Base-by-base conservation (phyloP, 2,888 invertebrate genomes). In the Melanostoma mellinum region DNA sequence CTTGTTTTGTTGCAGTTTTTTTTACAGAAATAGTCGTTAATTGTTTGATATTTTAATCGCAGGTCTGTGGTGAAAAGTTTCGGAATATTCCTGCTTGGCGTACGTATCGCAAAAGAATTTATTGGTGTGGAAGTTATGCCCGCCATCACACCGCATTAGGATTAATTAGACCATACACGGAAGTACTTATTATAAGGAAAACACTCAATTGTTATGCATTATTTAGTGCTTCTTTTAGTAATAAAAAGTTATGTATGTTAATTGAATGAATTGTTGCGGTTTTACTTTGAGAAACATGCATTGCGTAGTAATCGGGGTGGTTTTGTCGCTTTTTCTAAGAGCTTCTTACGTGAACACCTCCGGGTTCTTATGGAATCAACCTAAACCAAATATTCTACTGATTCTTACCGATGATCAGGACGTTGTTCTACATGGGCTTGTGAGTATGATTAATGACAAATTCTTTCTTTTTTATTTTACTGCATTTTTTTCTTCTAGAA, bases 381-480 rank as follows among this genome's bases (percentile, higher is more conserved):
- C 74, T 4, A 77, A 78, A 42, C 94, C 95, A 36, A 97, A 97
- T 91, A 94, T 97, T 88, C 92, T 97, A 55, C 88, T 97, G 46
- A 92, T 97, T 86, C 88, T 97, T 65, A 96, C 96, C 0, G 97
- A 98, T 89, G 97, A 97, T 91, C 97, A 97, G 90, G 97, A 97
- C 92, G 92, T 94, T 3, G 91, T 93, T n/a, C 91, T 97, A 60
- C 94, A 95, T 89, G 95, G 96, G 63, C 93, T 96, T 94, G 95
- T 96, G 93, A 93, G 93, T 92, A 55, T 10, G 2, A 10, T 42
- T 8, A 42, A 8, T 4, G n/a, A 8, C 3, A 42, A n/a, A 42
- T 3, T 8, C 42, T 8, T n/a, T n/a, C n/a, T 3, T 46, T 46
- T 1, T 20, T 20, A 20, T 20, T 20, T 20, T 20, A 20, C 20